Conservation (phyloP, 2,888 invertebrate species). For the Lasiommata megera region DNA sequence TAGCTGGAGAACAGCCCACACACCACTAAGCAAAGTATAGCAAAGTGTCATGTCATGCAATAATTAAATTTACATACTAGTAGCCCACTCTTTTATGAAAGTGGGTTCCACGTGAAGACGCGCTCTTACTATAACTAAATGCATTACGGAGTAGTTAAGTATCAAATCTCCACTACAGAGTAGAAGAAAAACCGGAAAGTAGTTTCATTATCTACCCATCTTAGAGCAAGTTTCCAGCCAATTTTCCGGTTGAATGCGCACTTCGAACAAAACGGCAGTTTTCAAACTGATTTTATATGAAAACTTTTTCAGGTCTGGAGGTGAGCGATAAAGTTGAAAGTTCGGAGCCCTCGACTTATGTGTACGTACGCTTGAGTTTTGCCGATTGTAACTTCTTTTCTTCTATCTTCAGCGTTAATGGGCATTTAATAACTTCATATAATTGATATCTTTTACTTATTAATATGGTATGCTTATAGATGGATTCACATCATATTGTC, state of each 20-base stretch:
- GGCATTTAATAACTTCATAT: background rate
- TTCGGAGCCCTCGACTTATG: background rate
- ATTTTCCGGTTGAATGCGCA: slow-evolving; percentile 43
- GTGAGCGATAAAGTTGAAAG: slow-evolving; percentile 29
- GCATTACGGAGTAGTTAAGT: background rate
- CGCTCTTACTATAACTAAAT: background rate
- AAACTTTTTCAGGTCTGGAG: slow-evolving; percentile 36
- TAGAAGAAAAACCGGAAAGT: slow-evolving; percentile 9
- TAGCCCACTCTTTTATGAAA: no score
- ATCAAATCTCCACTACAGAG: slow-evolving; percentile 5
- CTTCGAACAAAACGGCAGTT: slow-evolving; percentile 38
- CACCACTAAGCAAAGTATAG: no score
- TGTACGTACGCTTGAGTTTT: background rate
- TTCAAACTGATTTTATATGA: slow-evolving; percentile 38
- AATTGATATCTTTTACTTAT: no score
- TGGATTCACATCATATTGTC: no score
- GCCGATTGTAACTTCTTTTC: slow-evolving; percentile 3
- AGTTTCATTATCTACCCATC: slow-evolving; percentile 32
- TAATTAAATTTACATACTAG: no score
- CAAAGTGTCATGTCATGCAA: no score
- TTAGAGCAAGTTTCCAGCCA: slow-evolving; percentile 38
- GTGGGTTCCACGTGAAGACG: background rate
- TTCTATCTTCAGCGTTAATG: background rate
- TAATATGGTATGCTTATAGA: no score
- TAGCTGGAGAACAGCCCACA: no score